Conservation (phyloP, 2,113 vertebrate species). For the Pongo pygmaeus region DNA sequence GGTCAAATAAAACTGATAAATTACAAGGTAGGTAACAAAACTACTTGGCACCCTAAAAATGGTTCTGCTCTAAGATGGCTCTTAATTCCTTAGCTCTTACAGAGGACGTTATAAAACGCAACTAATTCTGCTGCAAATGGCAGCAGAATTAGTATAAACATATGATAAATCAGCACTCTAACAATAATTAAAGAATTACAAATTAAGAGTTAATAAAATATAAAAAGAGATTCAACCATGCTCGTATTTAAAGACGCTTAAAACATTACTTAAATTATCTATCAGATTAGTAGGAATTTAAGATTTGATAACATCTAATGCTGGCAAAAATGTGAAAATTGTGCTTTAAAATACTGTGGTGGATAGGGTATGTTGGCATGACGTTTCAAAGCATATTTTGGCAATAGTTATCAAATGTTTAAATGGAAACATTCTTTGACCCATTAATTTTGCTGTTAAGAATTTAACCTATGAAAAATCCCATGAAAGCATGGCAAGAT, state of each 20-base stretch:
- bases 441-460: not conserved
- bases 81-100: not conserved
- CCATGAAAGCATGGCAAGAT: not conserved
- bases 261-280: not conserved
- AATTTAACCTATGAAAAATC: not conserved
- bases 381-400: not conserved
- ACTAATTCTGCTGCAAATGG: not conserved
- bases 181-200: not conserved
- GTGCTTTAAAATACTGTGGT: not conserved
- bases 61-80: not conserved
- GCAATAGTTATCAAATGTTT: not conserved
- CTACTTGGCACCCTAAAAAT: not conserved
- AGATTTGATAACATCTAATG: not conserved
- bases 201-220: not conserved
- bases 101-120: not conserved
- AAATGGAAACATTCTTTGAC: not conserved
- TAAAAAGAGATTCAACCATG: not conserved
- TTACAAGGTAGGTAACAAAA: not conserved
- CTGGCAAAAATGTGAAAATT: not conserved
- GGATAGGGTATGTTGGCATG: not conserved
- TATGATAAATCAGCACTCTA: not conserved
- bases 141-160: no score
- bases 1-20: not conserved
- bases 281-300: not conserved
- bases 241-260: not conserved